Percentiles rank a stretch among this genome's conserved stretches.
Conservation (phyloP, 2,797 vertebrate genomes). For the Diceros bicornis region DNA sequence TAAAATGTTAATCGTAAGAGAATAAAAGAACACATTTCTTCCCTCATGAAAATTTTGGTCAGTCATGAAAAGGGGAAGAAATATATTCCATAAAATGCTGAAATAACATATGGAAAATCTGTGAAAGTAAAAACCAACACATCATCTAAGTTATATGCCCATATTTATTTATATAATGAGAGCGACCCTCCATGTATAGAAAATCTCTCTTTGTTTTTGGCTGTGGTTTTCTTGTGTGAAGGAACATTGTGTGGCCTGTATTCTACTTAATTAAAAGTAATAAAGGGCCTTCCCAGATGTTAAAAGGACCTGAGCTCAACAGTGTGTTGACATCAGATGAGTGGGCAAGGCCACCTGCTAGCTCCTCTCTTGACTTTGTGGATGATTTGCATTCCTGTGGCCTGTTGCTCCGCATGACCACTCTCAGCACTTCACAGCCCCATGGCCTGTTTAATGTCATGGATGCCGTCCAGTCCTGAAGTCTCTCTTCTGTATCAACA, state of each 20-base stretch:
- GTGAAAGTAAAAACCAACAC: slow-evolving; percentile 90
- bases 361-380: slow-evolving; percentile 93
- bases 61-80: slow-evolving; percentile 84
- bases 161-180: slow-evolving; percentile 94
- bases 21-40: slow-evolving; percentile 84
- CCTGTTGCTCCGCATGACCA: slow-evolving; percentile 96
- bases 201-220: slow-evolving; percentile 87
- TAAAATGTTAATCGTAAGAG: slow-evolving; percentile 84
- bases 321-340: slow-evolving; percentile 95
- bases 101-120: slow-evolving; percentile 88
- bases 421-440: slow-evolving; percentile 95
- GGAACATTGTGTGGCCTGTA: slow-evolving; percentile 91
- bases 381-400: slow-evolving; percentile 98
- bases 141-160: slow-evolving; percentile 90
- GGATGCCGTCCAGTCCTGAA: slow-evolving; percentile 93
- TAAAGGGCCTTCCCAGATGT: slow-evolving; percentile 93
- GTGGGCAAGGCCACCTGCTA: slow-evolving; percentile 97
- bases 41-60: slow-evolving; percentile 85
- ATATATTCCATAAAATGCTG: slow-evolving; percentile 85
- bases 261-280: slow-evolving; percentile 97
- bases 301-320: slow-evolving; percentile 92
- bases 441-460: slow-evolving; percentile 95
- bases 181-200: slow-evolving; percentile 90
- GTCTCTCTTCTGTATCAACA: slow-evolving; percentile 91
- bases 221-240: slow-evolving; percentile 88